Evolutionary conservation across 2,888 invertebrate species (phyloP), one percentile per base, ranked within the genome.

Genomic region (Conchocele bisecta): DNA sequence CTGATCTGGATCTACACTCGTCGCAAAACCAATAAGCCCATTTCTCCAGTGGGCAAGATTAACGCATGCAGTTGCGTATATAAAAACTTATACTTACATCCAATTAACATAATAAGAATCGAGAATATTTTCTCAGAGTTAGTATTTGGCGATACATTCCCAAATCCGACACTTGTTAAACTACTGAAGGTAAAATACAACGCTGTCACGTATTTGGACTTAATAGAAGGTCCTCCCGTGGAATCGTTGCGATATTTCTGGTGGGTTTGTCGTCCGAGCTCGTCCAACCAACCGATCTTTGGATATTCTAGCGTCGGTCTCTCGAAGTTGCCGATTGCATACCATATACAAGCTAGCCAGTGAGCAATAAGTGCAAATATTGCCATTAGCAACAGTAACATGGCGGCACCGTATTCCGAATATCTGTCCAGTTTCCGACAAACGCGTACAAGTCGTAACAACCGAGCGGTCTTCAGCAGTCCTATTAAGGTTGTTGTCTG

Each of bases 271-370:
- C 95, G 95, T 59, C 98, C 97, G 82, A 99, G 93, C 81, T 96
- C 95, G 91, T 99, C 98, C 87, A 99, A 93, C 99, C 99, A 99
- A 73, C 98, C 98, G 83, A 98, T 96, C 91, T 96, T 96, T 72
- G 95, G 94, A 50, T 85, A 82, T 75, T 94, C 94, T 76, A 96
- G 92, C 84, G 95, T 83, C 53, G 96, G 95, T 79, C 97, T 93
- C 92, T 90, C 91, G 51, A 89, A 88, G 69, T 97, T 96, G 60
- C 98, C 98, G 86, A 99, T 98, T 56, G 98, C 98, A 91, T 99
- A 99, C 98, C 98, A 99, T 90, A 99, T 95, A 92, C 99, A 99
- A 66, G 99, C 98, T 91, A 99, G 93, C 99, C 99, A 99, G 93
- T 99, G 99, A 84, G 98, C 99, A 91, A 99, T 98, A 82, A 99